Conservation (phyloP, 2,113 vertebrate species). For the Rynchops niger region DNA sequence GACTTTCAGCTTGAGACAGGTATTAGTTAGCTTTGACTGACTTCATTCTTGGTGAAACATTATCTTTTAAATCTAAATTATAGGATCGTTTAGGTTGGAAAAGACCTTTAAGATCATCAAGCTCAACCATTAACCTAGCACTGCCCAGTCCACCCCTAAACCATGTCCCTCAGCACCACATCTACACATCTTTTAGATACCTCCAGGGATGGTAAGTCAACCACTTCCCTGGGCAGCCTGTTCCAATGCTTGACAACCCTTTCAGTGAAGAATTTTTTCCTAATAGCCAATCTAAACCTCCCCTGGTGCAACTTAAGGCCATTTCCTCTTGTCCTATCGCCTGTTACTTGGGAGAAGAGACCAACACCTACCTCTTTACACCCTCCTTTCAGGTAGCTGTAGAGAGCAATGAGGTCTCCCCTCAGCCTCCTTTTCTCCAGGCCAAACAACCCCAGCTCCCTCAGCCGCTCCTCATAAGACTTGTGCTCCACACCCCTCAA, state of each 20-base stretch:
- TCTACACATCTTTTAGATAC: neutral
- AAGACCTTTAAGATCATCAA: neutral
- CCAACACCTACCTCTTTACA: neutral
- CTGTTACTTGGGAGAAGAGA: neutral
- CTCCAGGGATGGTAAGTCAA: neutral
- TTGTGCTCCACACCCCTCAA: neutral
- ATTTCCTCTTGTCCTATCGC: neutral
- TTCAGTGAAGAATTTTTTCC: neutral
- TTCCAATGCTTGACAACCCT: neutral
- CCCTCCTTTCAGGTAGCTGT: neutral
- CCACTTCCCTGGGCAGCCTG: neutral
- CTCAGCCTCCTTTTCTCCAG: neutral
- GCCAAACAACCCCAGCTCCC: neutral
- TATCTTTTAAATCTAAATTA: neutral
- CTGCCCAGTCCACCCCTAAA: neutral
- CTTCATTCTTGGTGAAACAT: neutral
- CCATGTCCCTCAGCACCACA: neutral
- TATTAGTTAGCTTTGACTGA: neutral
- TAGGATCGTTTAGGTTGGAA: neutral
- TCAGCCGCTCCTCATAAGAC: neutral
- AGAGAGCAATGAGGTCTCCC: neutral
- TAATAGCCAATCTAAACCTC: neutral
- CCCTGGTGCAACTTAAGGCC: neutral
- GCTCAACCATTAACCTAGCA: neutral
- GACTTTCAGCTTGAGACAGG: neutral